Evolutionary conservation across 1,140 invertebrate species (phyloP).

Genomic region (Bombus fervidus): DNA sequence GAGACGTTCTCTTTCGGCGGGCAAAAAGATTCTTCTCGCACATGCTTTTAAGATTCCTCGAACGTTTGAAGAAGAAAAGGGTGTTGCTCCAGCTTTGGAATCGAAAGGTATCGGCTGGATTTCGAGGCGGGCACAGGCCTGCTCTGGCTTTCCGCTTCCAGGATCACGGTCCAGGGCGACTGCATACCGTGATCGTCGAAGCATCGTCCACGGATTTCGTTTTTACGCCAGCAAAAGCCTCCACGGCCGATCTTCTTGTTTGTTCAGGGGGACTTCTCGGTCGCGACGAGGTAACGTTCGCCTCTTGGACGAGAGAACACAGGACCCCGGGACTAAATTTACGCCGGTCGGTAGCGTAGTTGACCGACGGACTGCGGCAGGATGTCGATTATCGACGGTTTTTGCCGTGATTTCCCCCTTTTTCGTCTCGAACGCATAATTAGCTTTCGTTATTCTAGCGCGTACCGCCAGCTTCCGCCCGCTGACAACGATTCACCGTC

Average conservation of each 20-base stretch:
- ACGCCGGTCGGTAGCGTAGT: conserved; percentile 60
- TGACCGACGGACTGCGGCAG: conserved; percentile 69
- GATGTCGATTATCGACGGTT: conserved; percentile 74
- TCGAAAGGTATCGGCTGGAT: conserved; percentile 9
- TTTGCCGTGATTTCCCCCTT: conserved; percentile 62
- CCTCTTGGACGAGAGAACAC: not conserved
- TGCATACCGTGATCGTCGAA: conserved; percentile 51
- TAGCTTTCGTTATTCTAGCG: conserved; percentile 78
- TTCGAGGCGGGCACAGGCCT: not conserved
- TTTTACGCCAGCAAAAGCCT: conserved; percentile 56
- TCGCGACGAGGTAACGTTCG: conserved; percentile 56
- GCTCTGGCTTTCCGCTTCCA: conserved; percentile 18
- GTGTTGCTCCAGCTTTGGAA: conserved; percentile 10
- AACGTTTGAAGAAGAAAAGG: conserved; percentile 6
- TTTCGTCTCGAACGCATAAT: conserved; percentile 67
- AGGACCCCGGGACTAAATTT: conserved; percentile 51
- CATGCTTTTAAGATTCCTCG: conserved; percentile 23
- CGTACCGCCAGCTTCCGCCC: conserved; percentile 65
- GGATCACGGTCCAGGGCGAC: conserved; percentile 21
- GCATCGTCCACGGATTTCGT: conserved; percentile 63
- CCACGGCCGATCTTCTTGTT: conserved; percentile 63
- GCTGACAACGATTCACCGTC: conserved; percentile 58
- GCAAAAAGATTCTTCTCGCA: conserved; percentile 8
- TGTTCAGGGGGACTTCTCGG: conserved; percentile 55
- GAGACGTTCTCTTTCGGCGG: not conserved